Conservation (phyloP, 2,888 invertebrate species). For the Saturnia pavonia region DNA sequence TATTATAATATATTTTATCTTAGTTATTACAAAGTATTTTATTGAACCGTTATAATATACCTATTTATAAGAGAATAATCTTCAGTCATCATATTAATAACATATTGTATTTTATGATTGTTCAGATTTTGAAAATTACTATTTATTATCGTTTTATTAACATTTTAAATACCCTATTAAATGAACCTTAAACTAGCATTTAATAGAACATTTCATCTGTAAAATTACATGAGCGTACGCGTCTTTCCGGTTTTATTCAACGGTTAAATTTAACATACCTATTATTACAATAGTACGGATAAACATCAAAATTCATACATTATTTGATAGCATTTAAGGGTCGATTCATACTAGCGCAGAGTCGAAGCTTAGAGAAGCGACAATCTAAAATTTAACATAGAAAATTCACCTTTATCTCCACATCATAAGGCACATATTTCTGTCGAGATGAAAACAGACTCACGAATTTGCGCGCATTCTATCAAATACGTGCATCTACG, state of each 20-base stretch:
- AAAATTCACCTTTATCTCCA: too few relatives aligned
- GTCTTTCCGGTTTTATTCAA: background rate
- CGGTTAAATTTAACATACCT: background rate
- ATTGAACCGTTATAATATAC: background rate
- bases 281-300: background rate
- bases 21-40: background rate
- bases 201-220: conserved; percentile 3
- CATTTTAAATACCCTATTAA: background rate
- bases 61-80: background rate
- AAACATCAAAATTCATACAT: background rate
- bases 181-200: conserved; percentile 8
- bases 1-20: background rate
- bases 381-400: too few relatives aligned
- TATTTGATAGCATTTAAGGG: background rate
- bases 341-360: too few relatives aligned
- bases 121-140: background rate
- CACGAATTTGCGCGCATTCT: too few relatives aligned
- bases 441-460: too few relatives aligned
- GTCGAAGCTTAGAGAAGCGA: too few relatives aligned
- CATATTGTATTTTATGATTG: background rate
- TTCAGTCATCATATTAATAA: background rate
- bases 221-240: background rate
- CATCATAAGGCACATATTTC: too few relatives aligned
- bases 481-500: too few relatives aligned
- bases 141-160: background rate